A percentile compares a stretch with the other conserved stretches of the same genome.
Conservation (phyloP, 1,140 invertebrate species). For the Saccostrea glomerata region DNA sequence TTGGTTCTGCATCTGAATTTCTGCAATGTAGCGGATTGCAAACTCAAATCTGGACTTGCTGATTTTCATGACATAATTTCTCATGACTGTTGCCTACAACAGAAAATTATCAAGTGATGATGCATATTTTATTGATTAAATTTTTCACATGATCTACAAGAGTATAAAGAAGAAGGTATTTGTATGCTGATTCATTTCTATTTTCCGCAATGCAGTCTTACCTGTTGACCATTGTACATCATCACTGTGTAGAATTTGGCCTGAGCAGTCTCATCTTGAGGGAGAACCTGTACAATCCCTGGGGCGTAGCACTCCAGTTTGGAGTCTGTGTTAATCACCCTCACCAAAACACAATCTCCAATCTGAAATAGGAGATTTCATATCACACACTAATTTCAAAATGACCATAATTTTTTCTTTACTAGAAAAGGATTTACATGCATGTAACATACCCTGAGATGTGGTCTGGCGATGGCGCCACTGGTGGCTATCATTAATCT, state of each 20-base stretch:
- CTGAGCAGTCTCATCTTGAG: slow-evolving; percentile 52
- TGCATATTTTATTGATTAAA: neutral
- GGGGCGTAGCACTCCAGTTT: slow-evolving; percentile 71
- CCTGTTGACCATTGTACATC: slow-evolving; percentile 71
- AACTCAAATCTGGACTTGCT: slow-evolving; percentile 70
- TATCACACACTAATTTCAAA: too few species aligned
- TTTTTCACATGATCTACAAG: neutral
- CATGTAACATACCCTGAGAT: slow-evolving; percentile 62
- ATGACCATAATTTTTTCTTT: too few species aligned
- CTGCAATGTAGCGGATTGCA: slow-evolving; percentile 65
- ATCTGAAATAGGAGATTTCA: slow-evolving; percentile 56
- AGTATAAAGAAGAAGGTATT: neutral
- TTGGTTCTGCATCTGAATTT: slow-evolving; percentile 60
- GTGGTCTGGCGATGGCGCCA: slow-evolving; percentile 69
- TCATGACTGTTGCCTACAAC: slow-evolving; percentile 62
- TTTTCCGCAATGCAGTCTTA: slow-evolving; percentile 26
- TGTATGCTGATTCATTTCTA: neutral
- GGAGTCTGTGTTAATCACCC: slow-evolving; percentile 61
- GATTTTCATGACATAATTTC: slow-evolving; percentile 71
- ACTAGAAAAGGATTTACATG: too few species aligned
- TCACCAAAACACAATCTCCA: slow-evolving; percentile 70
- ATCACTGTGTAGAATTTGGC: slow-evolving; percentile 71
- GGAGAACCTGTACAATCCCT: slow-evolving; percentile 64
- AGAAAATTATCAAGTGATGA: neutral
- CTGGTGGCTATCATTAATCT: slow-evolving; percentile 66